Percentiles rank a stretch among this genome's conserved stretches.
Evolutionary conservation across 2,797 vertebrate species (phyloP).

Genomic region (Gallinago solitaria): DNA sequence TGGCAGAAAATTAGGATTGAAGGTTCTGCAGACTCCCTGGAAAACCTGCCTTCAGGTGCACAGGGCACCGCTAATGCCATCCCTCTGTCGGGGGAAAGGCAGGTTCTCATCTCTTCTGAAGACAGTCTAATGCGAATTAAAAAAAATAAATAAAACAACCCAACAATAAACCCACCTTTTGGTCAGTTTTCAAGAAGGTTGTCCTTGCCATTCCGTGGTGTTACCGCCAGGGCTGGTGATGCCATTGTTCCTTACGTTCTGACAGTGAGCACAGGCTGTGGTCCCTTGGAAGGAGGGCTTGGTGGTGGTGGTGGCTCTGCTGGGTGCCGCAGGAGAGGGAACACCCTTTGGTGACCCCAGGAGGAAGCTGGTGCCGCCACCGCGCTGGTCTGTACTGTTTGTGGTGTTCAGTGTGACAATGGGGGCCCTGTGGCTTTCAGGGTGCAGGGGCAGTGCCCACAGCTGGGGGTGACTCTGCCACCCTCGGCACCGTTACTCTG

Average conservation of each 20-base stretch:
- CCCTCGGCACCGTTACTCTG: neutral
- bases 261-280: neutral
- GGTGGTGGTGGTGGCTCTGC: neutral
- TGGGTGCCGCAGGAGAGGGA: neutral
- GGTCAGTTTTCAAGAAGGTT: neutral
- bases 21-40: neutral
- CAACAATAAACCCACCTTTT: neutral
- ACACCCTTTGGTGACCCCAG: neutral
- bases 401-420: too few species aligned
- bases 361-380: neutral
- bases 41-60: neutral
- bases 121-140: neutral
- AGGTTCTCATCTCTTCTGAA: neutral
- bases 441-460: neutral
- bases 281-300: neutral
- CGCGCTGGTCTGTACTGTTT: too few species aligned
- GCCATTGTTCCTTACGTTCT: neutral
- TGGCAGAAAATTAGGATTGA: neutral
- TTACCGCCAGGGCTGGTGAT: neutral
- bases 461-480: neutral
- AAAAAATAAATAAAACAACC: neutral
- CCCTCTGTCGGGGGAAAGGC: neutral
- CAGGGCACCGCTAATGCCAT: neutral
- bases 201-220: fast-evolving
- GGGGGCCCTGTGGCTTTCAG: neutral